These are phyloP conservation scores for Cecropterus lyciades DNA, from an alignment of 1,140 invertebrate species.

Conservation along the genomic window DNA sequence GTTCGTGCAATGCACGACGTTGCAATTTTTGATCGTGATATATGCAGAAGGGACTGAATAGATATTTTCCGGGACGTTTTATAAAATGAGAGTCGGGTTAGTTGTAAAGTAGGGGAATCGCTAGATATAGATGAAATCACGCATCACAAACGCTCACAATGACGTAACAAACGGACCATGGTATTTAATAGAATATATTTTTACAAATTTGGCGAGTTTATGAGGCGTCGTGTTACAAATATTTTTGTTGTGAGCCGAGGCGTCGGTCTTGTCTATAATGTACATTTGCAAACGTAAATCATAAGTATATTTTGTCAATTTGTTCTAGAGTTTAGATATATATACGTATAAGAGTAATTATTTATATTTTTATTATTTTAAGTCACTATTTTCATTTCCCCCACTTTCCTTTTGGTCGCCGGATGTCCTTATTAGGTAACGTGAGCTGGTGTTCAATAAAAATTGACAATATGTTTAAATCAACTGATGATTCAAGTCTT, in stretches of 20 bases:
- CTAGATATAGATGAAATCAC: slow-evolving; percentile 62
- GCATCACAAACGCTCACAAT: slow-evolving; percentile 68
- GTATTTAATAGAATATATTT: slow-evolving; percentile 74
- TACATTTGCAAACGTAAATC: slow-evolving; percentile 60
- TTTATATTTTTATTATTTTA: slow-evolving; percentile 67
- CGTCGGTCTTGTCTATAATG: slow-evolving; percentile 65
- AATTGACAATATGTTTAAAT: slow-evolving; percentile 33
- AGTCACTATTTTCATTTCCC: slow-evolving; percentile 36
- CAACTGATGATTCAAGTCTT: slow-evolving; percentile 15
- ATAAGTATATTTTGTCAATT: slow-evolving; percentile 79
- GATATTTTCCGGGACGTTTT: slow-evolving; percentile 33
- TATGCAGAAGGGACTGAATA: slow-evolving; percentile 37
- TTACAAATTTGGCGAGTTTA: slow-evolving; percentile 66
- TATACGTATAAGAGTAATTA: slow-evolving; percentile 69
- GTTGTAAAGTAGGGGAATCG: slow-evolving; percentile 49
- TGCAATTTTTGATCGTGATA: slow-evolving; percentile 22
- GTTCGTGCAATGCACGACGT: slow-evolving; percentile 17
- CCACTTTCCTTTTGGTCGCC: slow-evolving; percentile 12
- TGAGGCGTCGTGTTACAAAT: slow-evolving; percentile 51
- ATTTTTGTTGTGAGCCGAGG: slow-evolving; percentile 61
- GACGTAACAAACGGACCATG: slow-evolving; percentile 74
- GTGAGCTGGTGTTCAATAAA: slow-evolving; percentile 16
- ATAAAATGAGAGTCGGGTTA: slow-evolving; percentile 37
- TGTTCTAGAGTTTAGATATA: slow-evolving; percentile 69
- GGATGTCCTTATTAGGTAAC: neutral